These are phyloP conservation scores for Dasyornis broadbenti DNA, from an alignment of 2,113 vertebrate species.

Conservation along the genomic window DNA sequence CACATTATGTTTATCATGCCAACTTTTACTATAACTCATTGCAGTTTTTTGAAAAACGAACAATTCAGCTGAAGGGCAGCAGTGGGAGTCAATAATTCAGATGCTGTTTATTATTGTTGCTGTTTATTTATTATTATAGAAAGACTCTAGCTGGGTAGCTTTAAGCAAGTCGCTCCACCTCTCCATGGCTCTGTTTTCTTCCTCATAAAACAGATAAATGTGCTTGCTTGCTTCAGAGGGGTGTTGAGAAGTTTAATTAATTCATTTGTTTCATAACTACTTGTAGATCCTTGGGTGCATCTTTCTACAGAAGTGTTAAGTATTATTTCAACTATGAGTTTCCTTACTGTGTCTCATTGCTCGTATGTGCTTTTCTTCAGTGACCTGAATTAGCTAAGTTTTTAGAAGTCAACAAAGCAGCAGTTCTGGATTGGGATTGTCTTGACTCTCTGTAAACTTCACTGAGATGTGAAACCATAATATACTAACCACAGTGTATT, in stretches of 20 bases:
- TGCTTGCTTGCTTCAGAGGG: not conserved
- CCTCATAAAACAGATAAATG: conserved; percentile 33
- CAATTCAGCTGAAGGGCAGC: not conserved
- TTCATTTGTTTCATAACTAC: conserved; percentile 20
- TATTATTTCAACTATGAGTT: not conserved
- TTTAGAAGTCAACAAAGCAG: not conserved
- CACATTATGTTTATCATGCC: conserved; percentile 24
- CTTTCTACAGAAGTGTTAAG: not conserved
- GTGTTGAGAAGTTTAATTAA: conserved; percentile 46
- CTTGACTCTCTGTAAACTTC: not conserved
- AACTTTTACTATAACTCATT: not conserved
- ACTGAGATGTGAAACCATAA: not conserved
- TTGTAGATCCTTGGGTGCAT: not conserved
- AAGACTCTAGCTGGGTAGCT: conserved; percentile 28
- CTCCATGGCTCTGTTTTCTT: not conserved
- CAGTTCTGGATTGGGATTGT: not conserved
- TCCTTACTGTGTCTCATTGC: not conserved
- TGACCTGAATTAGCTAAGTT: not conserved
- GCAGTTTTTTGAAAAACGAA: not conserved
- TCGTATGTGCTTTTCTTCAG: not conserved
- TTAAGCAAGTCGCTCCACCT: conserved; percentile 18
- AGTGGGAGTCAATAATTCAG: conserved; percentile 34
- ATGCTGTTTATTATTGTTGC: conserved; percentile 47
- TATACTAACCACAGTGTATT: not conserved
- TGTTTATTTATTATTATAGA: too few relatives aligned